Base-by-base conservation (phyloP, 2,113 vertebrate species). In the Apeltes quadracus region DNA sequence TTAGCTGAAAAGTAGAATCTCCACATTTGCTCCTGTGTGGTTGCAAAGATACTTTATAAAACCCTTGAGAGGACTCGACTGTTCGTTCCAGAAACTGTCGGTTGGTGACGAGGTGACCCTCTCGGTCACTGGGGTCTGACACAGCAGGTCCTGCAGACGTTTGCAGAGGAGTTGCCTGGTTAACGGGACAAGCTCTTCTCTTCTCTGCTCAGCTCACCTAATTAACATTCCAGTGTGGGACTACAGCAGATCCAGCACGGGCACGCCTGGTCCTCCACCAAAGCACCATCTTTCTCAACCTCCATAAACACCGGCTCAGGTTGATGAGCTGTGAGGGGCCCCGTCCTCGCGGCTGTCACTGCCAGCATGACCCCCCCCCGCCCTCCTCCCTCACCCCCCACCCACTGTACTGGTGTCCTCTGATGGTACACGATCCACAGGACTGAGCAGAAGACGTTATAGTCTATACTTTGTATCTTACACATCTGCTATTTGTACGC, bases 201-300 rank as follows among this genome's bases (percentile, higher is more conserved):
- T 78, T 61, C 79, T 86, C 80, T 75, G 72, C 86, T 79, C 77
- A 54, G 72, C 81, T 88, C 85, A 81, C 82, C 91, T 90, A 84
- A 91, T 93, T 92, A 92, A 90, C 90, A 93, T 92, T 91, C 89
- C 89, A 82, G 75, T 64, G 82, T 44, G 75, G 80, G 84, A 85
- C 50, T 53, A 2, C 82, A 85, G 72, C 70, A 66, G 79, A 79
- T 79, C 87, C 75, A 84, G 73, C 78, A 77, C 76, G 77, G 86
- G 61, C 82, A 75, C 46, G 82, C 75, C 86, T 79, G 78, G 61
- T 78, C 76, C 83, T 71, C 77, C 61, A 74, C 70, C 77, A 78
- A 77, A 90, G 79, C 84, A 63, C 74, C 50, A 25, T 84, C 68
- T 58, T 56, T 81, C 76, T 76, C 78, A 57, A 36, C 67, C 82